Percentiles rank a stretch among this genome's conserved stretches.
Evolutionary conservation across 2,113 vertebrate species (phyloP).

Genomic region (Spea bombifrons): DNA sequence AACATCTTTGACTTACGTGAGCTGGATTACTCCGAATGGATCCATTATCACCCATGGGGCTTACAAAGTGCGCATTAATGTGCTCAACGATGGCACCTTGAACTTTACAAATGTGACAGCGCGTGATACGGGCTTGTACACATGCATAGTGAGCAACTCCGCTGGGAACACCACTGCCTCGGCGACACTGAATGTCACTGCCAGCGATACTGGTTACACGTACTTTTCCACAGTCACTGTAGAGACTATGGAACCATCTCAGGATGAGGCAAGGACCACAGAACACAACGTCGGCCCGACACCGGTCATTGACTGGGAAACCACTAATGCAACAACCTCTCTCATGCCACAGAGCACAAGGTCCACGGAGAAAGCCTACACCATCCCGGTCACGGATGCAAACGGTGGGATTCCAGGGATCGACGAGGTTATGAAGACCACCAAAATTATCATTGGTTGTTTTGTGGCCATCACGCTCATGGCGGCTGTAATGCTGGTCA

Average conservation of each 20-base stretch:
- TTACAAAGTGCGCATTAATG: slow-evolving; percentile 92
- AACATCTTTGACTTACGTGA: slow-evolving; percentile 92
- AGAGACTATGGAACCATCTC: slow-evolving; percentile 92
- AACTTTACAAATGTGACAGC: slow-evolving; percentile 98
- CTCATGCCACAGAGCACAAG: slow-evolving; percentile 84
- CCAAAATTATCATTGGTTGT: slow-evolving; percentile 99
- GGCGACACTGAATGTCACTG: slow-evolving; percentile 92
- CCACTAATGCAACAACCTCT: slow-evolving; percentile 83
- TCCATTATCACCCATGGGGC: slow-evolving; percentile 96
- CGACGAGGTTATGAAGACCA: slow-evolving; percentile 99
- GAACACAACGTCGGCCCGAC: slow-evolving; percentile 87
- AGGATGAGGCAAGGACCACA: slow-evolving; percentile 86
- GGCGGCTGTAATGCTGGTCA: slow-evolving; percentile 98
- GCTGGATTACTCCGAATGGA: slow-evolving; percentile 97
- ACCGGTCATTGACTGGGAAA: slow-evolving; percentile 83
- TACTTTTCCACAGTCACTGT: slow-evolving; percentile 98
- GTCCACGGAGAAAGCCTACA: slow-evolving; percentile 88
- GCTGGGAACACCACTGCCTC: slow-evolving; percentile 97
- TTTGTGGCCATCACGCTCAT: slow-evolving; percentile 98
- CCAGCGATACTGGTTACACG: slow-evolving; percentile 87
- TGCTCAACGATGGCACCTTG: slow-evolving; percentile 92
- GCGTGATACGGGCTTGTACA: slow-evolving; percentile 96
- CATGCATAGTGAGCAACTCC: slow-evolving; percentile 98
- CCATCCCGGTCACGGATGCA: slow-evolving; percentile 84
- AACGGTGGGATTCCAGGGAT: slow-evolving; percentile 86